Base-by-base conservation (phyloP, 1,140 invertebrate genomes). In the Orussus abietinus region DNA sequence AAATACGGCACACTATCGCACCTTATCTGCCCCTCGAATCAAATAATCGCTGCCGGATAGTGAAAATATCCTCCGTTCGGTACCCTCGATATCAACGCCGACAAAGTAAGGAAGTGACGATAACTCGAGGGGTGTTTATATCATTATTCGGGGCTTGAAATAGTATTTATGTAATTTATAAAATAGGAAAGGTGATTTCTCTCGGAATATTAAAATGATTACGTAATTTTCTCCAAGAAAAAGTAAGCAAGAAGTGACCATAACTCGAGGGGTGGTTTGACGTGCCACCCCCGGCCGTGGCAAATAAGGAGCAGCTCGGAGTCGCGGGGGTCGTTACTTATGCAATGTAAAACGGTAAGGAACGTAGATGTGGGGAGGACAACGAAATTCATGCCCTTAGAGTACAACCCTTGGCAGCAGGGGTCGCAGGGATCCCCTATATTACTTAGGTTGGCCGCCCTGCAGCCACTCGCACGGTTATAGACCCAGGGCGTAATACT, bases 371-470 rank as follows among this genome's bases (percentile, higher is more conserved):
- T n/a, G n/a, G n/a, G n/a, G n/a, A 42, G 33, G 34, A 42, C 59
- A 55, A 54, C 59, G 35, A 53, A 68, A 64, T 66, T 68, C 65
- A 68, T 68, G 62, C 55, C 59, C 61, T 59, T 61, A 53, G 59
- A 63, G 51, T 56, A 55, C 63, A 59, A 62, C 61, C 62, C 65
- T 61, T 63, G 49, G 53, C 46, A 46, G 51, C 42, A 63, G 64
- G 63, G 64, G 64, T 65, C 62, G 59, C 43, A 46, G 57, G 50
- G 49, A 55, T 51, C 55, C 61, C 60, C 58, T 58, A 60, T 67
- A 66, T 67, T 67, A 66, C 59, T 65, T 64, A 63, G 57, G 51
- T 47, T 58, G 55, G 51, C 59, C 49, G 48, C 17, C 48, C 46
- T 43, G 36, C 43, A 53, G 47, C 49, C 57, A 58, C 62, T 62